Percentiles rank a stretch among this genome's conserved stretches.
Evolutionary conservation across 2,113 vertebrate species (phyloP).

Genomic region (Thunnus maccoyii): DNA sequence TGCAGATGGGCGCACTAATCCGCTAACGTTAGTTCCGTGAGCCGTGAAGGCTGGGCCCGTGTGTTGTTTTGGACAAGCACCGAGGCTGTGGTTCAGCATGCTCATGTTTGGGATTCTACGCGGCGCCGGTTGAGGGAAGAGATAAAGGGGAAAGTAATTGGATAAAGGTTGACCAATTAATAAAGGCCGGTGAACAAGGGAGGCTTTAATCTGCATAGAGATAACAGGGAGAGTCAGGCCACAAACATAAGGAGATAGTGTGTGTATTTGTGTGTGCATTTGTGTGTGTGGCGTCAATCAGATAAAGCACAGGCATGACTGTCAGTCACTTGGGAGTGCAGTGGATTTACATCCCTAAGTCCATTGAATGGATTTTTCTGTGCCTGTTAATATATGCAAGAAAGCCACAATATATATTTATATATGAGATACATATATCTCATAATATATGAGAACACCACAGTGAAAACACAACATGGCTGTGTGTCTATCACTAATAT

Average conservation of each 20-base stretch:
- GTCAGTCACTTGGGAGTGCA: constrained; percentile 61
- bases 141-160: constrained; percentile 79
- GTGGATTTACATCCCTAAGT: constrained; percentile 65
- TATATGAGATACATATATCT: too few species aligned
- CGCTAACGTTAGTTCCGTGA: constrained; percentile 71
- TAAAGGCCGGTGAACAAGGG: constrained; percentile 67
- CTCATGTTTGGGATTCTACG: constrained; percentile 58
- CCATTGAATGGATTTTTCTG: constrained; percentile 32
- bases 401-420: background rate
- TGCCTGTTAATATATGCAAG: constrained; percentile 21
- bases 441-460: too few species aligned
- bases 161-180: constrained; percentile 83
- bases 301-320: constrained; percentile 58
- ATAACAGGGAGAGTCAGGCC: constrained; percentile 57
- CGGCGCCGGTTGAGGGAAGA: constrained; percentile 52
- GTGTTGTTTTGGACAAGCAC: constrained; percentile 54
- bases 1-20: constrained; percentile 79
- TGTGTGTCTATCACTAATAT: constrained; percentile 46
- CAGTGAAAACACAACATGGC: constrained; percentile 20
- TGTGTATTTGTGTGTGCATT: constrained; percentile 12
- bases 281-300: constrained; percentile 27
- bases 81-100: constrained; percentile 41
- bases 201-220: constrained; percentile 62
- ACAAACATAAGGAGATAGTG: constrained; percentile 51
- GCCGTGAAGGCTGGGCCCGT: constrained; percentile 67